Conservation (phyloP, 1,140 invertebrate genomes). For the Pseudomyrmex cubaensis region DNA sequence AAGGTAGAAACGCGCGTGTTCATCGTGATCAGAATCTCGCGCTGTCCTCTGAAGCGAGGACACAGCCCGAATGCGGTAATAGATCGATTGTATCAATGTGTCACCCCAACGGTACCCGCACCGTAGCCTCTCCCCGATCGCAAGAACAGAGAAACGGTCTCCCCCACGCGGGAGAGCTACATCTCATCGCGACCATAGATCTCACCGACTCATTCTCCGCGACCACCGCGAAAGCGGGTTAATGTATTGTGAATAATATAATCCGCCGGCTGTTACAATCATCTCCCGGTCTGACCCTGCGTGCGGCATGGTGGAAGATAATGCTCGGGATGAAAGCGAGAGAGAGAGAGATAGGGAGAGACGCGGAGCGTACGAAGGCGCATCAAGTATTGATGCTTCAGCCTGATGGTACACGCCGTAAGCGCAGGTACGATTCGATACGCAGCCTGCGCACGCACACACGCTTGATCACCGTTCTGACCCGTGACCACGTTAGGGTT, state of each 20-base stretch:
- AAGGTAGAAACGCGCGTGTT: slow-evolving; percentile 25
- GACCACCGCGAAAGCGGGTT: slow-evolving; percentile 79
- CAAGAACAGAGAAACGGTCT: slow-evolving; percentile 30
- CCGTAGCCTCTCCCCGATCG: neutral
- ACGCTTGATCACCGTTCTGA: slow-evolving; percentile 3
- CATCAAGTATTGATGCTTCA: slow-evolving; percentile 82
- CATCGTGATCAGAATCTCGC: slow-evolving; percentile 46
- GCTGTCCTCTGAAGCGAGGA: slow-evolving; percentile 17
- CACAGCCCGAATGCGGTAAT: slow-evolving; percentile 20
- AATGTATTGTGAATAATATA: slow-evolving; percentile 84
- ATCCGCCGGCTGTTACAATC: slow-evolving; percentile 77
- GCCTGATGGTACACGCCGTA: slow-evolving; percentile 24
- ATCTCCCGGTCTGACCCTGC: neutral
- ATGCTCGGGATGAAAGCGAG: neutral
- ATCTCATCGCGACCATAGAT: slow-evolving; percentile 52
- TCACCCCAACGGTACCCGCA: slow-evolving; percentile 17
- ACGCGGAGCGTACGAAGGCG: slow-evolving; percentile 18
- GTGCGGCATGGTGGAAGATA: neutral
- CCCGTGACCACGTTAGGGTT: slow-evolving; percentile 22
- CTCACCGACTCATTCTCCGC: slow-evolving; percentile 47
- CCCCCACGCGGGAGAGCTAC: neutral
- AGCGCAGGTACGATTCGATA: slow-evolving; percentile 58
- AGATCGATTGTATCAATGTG: slow-evolving; percentile 54
- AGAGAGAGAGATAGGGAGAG: slow-evolving; percentile 32
- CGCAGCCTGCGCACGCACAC: slow-evolving; percentile 50